phyloP scores from a whole-genome alignment of 2,113 vertebrate species.

The Sigmodon hispidus region DNA sequence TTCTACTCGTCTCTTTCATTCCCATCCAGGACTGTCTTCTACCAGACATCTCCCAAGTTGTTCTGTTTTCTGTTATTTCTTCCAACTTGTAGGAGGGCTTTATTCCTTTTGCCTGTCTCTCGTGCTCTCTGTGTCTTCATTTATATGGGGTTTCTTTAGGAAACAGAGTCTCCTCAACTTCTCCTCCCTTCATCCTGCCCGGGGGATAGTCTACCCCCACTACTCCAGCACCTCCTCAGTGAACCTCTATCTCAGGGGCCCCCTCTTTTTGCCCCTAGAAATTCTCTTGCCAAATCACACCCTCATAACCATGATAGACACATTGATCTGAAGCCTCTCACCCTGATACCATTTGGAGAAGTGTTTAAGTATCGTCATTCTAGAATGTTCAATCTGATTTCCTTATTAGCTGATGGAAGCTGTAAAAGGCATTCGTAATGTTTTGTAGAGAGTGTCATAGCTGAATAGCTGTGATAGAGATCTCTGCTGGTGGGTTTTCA shows the following conservation, averaged over 20 bases:
- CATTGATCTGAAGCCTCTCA: background rate
- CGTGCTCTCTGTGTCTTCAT: background rate
- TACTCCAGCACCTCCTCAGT: background rate
- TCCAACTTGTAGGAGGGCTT: background rate
- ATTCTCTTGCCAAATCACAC: background rate
- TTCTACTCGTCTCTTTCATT: background rate
- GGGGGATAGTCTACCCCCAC: too few relatives aligned
- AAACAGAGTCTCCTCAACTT: background rate
- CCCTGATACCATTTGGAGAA: background rate
- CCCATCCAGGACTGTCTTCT: background rate
- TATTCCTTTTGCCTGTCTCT: too few relatives aligned
- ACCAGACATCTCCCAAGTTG: background rate
- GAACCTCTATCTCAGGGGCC: background rate
- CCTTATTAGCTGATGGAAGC: background rate
- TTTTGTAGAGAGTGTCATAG: background rate
- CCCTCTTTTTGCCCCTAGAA: background rate
- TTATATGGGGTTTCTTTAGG: background rate
- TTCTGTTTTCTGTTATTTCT: background rate
- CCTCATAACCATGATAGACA: rapidly evolving
- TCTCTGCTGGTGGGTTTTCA: background rate
- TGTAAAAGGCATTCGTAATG: background rate
- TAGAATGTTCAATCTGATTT: background rate
- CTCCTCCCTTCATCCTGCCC: background rate
- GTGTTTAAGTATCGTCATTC: too few relatives aligned
- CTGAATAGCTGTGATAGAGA: background rate